Base-by-base conservation (phyloP, 2,888 invertebrate species). In the Notodonta ziczac region DNA sequence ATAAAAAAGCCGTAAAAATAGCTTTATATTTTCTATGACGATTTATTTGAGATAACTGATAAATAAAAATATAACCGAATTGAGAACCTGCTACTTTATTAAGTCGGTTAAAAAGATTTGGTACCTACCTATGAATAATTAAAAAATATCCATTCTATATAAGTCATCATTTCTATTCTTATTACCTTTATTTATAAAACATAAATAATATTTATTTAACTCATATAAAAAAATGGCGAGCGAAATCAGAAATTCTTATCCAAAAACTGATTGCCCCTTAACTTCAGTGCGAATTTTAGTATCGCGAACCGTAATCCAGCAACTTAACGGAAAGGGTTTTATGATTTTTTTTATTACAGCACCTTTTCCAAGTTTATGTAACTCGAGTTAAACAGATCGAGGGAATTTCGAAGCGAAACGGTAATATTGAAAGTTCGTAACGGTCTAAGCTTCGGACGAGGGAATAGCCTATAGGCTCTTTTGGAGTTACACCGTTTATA, bases 281-380 rank as follows among this genome's bases (percentile, higher is more conserved):
- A 69, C 76, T 74, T 53, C 63, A 60, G 60, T 60, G 56, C 57
- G 51, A 65, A 71, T 58, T 72, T 73, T 66, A 70, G 66, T 65
- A 55, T 61, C 58, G 40, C 56, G 73, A 67, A 67, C 65, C 62
- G 67, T 76, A 69, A 76, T 72, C 65, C 58, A 63, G 40, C 9
- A 54, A 76, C 66, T 75, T 72, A 67, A 64, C 69, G 63, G 60
- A 71, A 76, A 72, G 77, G 77, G 70, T 76, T 76, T 76, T 76
- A 74, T 76, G 66, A 62, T 70, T 69, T 69, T 72, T 74, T 76
- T 52, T 52, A 76, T 72, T 72, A 56, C 65, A 72, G 58, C 66
- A 76, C 75, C 77, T 70, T 74, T 72, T 70, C 66, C 74, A 65
- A 74, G 56, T 75, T 75, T 75, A 16, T 50, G 73, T 65, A 64